Base-by-base conservation (phyloP, 2,797 vertebrate species). In the Leuciscus waleckii region DNA sequence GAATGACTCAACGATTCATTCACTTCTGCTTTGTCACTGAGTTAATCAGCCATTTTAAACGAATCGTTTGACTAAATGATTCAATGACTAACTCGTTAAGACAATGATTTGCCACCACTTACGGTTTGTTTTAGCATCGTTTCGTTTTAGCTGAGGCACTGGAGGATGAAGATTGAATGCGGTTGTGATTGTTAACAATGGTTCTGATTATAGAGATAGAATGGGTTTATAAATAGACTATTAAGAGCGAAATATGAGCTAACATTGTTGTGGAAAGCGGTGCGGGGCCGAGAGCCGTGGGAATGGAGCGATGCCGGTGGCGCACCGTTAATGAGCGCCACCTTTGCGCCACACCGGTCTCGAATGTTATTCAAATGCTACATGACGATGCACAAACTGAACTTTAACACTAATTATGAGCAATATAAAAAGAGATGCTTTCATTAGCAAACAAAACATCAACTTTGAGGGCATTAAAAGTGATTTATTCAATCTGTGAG, bases 401-500 rank as follows among this genome's bases (percentile, higher is more conserved):
- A 32, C 49, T 51, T 21, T 13, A 54, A 54, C 46, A 54, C 17
- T 69, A 69, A 37, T 46, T 49, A 35, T 37, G 29, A 54, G 71
- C 73, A 54, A 54, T 54, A 35, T 7, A 17, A 5, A 73, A 71
- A 73, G 16, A 2, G 63, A 37, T 5, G 73, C 46, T 14, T 35
- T 11, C 19, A 54, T 39, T 69, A 69, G 35, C 67, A 69, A 69
- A 69, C 67, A 69, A 21, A 21, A 37, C 67, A 71, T 77, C 14
- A 39, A n/a, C 13, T 26, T n/a, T 39, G 21, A 77, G 3, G 35
- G 4, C 54, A 61, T 61, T 58, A 39, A 61, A 37, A 39, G 21
- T 58, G 51, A 76, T 56, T 23, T 56, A 21, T 19, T 56, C 74
- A 54, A 54, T 71, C 69, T 41, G 69, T 71, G 39, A 71, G 23